These are phyloP conservation scores for Thyatira batis DNA, from an alignment of 2,888 invertebrate species.

Conservation along the genomic window DNA sequence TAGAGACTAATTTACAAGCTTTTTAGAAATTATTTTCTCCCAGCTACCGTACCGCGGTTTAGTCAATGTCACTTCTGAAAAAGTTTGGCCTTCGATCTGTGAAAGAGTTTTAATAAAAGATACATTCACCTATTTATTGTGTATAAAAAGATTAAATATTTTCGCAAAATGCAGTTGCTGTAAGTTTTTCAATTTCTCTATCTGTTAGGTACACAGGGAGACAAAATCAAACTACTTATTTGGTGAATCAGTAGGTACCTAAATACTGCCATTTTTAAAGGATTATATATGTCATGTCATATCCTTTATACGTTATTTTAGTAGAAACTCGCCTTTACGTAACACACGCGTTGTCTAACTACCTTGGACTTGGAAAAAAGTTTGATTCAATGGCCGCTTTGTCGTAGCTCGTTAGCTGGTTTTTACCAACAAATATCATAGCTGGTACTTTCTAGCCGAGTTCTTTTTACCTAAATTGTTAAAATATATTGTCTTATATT, in stretches of 20 bases:
- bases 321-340: constrained; percentile 12
- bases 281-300: background rate
- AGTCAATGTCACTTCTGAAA: too few relatives aligned
- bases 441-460: constrained; percentile 5
- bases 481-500: background rate
- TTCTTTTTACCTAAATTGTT: background rate
- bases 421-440: constrained; percentile 29
- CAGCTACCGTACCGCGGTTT: too few relatives aligned
- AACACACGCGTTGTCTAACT: constrained; percentile 19
- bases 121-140: too few relatives aligned
- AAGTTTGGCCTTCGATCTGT: too few relatives aligned
- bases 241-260: too few relatives aligned
- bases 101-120: too few relatives aligned
- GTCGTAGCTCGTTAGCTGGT: constrained; percentile 25
- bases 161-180: too few relatives aligned
- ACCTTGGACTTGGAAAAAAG: constrained; percentile 27
- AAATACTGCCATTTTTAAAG: too few relatives aligned
- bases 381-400: constrained; percentile 28
- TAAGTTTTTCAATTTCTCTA: too few relatives aligned
- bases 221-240: too few relatives aligned
- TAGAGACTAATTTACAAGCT: background rate
- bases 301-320: background rate
- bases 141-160: too few relatives aligned
- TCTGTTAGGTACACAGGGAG: too few relatives aligned
- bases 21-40: background rate